Evolutionary conservation across 2,888 invertebrate genomes (phyloP), one percentile per base, ranked within the genome.

Genomic region (Saturnia pavonia): DNA sequence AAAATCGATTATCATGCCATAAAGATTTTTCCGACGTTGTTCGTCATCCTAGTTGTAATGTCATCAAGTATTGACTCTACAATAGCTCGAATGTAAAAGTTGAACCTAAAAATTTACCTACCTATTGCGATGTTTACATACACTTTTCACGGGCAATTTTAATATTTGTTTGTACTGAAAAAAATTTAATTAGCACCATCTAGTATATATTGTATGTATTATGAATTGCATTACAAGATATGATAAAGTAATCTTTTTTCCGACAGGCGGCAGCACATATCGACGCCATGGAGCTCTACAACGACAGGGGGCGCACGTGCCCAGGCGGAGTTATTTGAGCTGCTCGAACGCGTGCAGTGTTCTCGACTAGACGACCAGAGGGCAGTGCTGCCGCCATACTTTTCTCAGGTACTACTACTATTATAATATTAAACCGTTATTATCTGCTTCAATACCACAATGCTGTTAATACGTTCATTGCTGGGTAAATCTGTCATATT

Each of bases 291-390:
- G 94, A 90, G 94, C 85, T 89, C 95, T 81, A 87, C 93, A 82
- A 83, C 94, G 85, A 86, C 95, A 88, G 91, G 92, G 76, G 88
- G 95, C 93, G 83, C 95, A 91, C 91, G 94, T 74, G 94, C 94
- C 71, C 94, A 94, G 78, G 95, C 96, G 88, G 99, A 99, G 92
- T 95, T 99, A 80, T 98, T 99, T 91, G 98, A 99, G 90, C 94
- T 99, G 82, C 95, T 99, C 86, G 99, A 99, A 91, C 96, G 97
- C 86, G 97, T 98, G 79, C 99, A 99, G 92, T 97, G 98, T 94
- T 98, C 98, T 80, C 96, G 99, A 75, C 94, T 99, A 86, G 99
- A 99, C 89, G 99, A 99, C 95, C 99, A 99, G 95, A 96, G 99
- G 94, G 99, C 99, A 91, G 98, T 98, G 82, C 95, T 99, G 86